Evolutionary conservation across 2,113 vertebrate species (phyloP), one percentile per base, ranked within the genome.

Genomic region (Diadophis punctatus): DNA sequence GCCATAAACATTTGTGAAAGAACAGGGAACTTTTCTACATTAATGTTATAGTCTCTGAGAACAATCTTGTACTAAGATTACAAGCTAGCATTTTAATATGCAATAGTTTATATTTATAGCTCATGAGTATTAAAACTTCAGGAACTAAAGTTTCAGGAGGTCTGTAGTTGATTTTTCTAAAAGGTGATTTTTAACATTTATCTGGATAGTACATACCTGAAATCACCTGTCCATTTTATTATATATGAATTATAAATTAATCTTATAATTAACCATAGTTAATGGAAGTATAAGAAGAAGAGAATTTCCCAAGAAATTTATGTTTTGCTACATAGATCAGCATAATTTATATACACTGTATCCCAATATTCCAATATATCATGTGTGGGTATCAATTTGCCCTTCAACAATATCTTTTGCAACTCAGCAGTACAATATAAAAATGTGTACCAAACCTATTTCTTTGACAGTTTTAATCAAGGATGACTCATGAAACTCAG

Each of bases 1-100:
- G 96, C 95, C 39, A 43, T 46, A 90, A 93, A 60, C 58, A 86
- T 46, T 80, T 58, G 90, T 63, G 18, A 56, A 93, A 93, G 88
- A 91, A 91, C 74, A 51, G 10, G 86, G 49, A 46, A 23, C 56
- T 56, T 8, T 58, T 23, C 84, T 58, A 49, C 8, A 3, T 23
- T 93, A 87, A 27, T 0, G 0, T 34, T 88, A 1, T 3, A 92
- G 30, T 60, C 1, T 49, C 63, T 25, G 90, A 10, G 63, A 90
- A 91, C 2, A 55, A 4, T 48, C 39, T 25, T 52, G n/a, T 3
- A 9, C 90, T 27, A 48, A 80, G 86, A 74, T 27, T 12, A 56
- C 85, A 58, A 89, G 10, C n/a, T 30, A 51, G 4, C 1, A 43
- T 74, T 94, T 91, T 91, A 87, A 87, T 34, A 27, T 25, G 20